Base-by-base conservation (phyloP, 64 coral and sea anemone species). In the Montipora cactus region DNA sequence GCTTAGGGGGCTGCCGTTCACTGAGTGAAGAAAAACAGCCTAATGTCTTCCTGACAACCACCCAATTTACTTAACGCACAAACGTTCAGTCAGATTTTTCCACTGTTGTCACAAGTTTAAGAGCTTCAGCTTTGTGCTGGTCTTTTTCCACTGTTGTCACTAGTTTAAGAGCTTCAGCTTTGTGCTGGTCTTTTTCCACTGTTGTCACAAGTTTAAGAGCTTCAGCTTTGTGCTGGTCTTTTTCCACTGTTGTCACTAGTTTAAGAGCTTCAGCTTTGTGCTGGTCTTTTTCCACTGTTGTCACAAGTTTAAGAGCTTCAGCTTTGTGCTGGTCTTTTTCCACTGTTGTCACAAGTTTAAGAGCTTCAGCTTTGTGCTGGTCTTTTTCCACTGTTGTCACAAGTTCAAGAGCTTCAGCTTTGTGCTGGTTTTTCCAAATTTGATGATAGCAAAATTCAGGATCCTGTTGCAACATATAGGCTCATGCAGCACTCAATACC, bases 401-500 rank as follows among this genome's bases (percentile, higher is more conserved):
- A 75, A 49, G 72, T 76, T 64, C 53, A 90, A 90, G 75, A 90
- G 28, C 59, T 90, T 79, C 37, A 76, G 45, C 76, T 90, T 2
- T 77, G 74, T 25, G 23, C 23, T 25, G 0, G 23, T 25, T 0
- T 25, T 25, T 25, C 23, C 23, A 25, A 25, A 25, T 25, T 25
- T 25, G 23, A 25, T 49, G 44, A 10, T 87, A n/a, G 59, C 23
- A 69, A 87, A 68, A 87, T 87, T 87, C 61, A 87, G 23, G 62
- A 87, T 87, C 83, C 83, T 22, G 22, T 47, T 71, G 62, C 16
- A 22, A 69, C 45, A 44, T 55, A 8, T 87, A 87, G 83, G 83
- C 20, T 87, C 59, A 87, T 87, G 84, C 64, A 67, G 84, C 84
- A 74, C 59, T 87, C 84, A 13, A 73, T 87, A 87, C 67, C 84